Evolutionary conservation across 2,113 vertebrate species (phyloP).

Genomic region (Stomatorhinus ivindoensis): DNA sequence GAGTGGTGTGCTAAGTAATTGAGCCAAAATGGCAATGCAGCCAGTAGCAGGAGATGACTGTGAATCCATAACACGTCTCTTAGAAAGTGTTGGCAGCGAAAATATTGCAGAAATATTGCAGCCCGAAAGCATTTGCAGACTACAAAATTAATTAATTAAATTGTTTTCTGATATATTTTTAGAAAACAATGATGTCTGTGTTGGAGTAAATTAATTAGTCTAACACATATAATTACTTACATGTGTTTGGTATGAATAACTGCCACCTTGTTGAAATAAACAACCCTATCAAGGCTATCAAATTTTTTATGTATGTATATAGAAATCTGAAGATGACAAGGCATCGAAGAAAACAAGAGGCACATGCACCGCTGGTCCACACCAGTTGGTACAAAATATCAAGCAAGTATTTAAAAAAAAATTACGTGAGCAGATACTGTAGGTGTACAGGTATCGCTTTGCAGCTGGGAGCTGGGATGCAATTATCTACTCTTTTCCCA

Average conservation of each 20-base stretch:
- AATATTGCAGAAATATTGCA: neutral
- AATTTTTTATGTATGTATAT: neutral
- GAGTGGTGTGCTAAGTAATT: neutral
- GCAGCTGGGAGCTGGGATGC: neutral
- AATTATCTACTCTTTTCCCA: neutral
- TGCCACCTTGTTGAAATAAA: neutral
- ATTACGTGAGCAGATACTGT: neutral
- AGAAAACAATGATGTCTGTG: neutral
- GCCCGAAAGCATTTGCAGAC: neutral
- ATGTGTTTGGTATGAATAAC: neutral
- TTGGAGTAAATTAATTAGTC: neutral
- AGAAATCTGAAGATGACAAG: neutral
- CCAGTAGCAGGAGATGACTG: neutral
- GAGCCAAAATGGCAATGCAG: neutral
- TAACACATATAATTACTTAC: neutral
- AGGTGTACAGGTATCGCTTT: neutral
- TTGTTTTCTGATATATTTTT: neutral
- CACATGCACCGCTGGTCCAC: neutral
- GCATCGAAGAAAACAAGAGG: neutral
- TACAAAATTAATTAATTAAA: neutral
- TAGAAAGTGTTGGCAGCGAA: neutral
- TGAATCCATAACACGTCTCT: neutral
- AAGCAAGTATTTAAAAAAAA: neutral
- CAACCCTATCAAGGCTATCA: neutral
- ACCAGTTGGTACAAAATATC: neutral